Conservation (phyloP, 2,888 invertebrate species). For the Cabera pusaria region DNA sequence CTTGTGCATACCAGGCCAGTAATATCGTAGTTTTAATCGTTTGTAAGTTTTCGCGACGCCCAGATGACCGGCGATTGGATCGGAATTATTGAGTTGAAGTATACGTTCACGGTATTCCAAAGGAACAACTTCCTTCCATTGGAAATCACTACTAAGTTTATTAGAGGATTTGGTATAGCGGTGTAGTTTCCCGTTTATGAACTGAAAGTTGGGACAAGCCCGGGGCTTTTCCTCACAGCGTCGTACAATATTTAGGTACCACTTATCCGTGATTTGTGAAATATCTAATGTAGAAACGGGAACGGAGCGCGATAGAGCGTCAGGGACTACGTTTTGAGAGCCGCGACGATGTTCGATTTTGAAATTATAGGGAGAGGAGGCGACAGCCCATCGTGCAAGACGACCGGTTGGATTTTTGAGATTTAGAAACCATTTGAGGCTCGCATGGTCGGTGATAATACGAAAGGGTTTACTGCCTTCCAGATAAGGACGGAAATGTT, state of each 20-base stretch:
- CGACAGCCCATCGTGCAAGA: not conserved
- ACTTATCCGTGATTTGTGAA: slow-evolving; percentile 1
- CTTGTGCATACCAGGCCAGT: slow-evolving; percentile 4
- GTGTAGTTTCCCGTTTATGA: slow-evolving; percentile 23
- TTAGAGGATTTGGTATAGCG: slow-evolving; percentile 18
- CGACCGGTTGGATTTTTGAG: not conserved
- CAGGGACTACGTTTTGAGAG: not conserved
- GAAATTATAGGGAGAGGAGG: not conserved
- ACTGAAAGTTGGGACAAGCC: slow-evolving; percentile 19
- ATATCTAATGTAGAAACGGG: too few relatives aligned
- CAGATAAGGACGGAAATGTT: not conserved
- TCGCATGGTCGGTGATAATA: not conserved
- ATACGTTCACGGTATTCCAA: slow-evolving; percentile 6
- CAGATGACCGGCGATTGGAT: slow-evolving; percentile 2
- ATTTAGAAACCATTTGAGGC: not conserved
- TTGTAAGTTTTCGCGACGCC: slow-evolving; percentile 2
- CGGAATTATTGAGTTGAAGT: slow-evolving; percentile 25
- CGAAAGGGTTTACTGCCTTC: not conserved
- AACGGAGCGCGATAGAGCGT: not conserved
- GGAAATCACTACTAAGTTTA: slow-evolving; percentile 24
- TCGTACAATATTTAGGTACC: slow-evolving; percentile 31
- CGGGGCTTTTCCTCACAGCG: slow-evolving; percentile 17
- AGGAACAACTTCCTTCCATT: slow-evolving; percentile 35
- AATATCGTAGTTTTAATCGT: not conserved
- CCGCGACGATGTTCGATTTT: not conserved